Evolutionary conservation across 2,797 vertebrate species (phyloP).

Genomic region (Danio aesculapii): DNA sequence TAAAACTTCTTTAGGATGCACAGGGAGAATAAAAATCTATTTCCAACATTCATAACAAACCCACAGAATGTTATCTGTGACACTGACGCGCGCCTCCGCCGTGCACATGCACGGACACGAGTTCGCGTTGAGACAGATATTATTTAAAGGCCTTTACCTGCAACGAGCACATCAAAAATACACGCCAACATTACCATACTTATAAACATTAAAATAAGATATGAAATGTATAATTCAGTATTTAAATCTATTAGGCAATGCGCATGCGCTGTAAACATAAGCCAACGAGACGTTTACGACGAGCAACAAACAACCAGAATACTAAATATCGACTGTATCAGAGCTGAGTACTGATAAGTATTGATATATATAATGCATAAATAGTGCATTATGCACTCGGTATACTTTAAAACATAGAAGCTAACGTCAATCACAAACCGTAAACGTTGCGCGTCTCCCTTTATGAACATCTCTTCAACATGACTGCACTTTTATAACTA

Average conservation of each 20-base stretch:
- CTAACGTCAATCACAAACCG: not conserved
- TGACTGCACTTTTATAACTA: too few relatives aligned
- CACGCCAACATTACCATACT: not conserved
- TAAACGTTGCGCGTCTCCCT: not conserved
- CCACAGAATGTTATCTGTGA: not conserved
- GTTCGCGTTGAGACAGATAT: constrained; percentile 6
- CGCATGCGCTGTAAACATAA: not conserved
- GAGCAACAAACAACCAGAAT: not conserved
- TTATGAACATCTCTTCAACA: not conserved
- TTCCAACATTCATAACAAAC: not conserved
- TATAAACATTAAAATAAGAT: not conserved
- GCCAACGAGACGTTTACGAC: not conserved
- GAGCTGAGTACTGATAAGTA: not conserved
- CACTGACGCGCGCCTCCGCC: not conserved
- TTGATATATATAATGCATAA: too few relatives aligned
- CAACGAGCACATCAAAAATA: not conserved
- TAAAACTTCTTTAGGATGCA: not conserved
- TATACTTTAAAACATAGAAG: not conserved
- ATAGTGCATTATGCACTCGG: not conserved
- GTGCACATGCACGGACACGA: constrained; percentile 39
- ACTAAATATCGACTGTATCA: not conserved
- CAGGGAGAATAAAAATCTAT: not conserved
- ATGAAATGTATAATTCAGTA: not conserved
- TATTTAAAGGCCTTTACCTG: not conserved
- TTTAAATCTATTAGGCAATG: not conserved